Conservation (phyloP, 2,797 vertebrate genomes). For the Karalla daura region DNA sequence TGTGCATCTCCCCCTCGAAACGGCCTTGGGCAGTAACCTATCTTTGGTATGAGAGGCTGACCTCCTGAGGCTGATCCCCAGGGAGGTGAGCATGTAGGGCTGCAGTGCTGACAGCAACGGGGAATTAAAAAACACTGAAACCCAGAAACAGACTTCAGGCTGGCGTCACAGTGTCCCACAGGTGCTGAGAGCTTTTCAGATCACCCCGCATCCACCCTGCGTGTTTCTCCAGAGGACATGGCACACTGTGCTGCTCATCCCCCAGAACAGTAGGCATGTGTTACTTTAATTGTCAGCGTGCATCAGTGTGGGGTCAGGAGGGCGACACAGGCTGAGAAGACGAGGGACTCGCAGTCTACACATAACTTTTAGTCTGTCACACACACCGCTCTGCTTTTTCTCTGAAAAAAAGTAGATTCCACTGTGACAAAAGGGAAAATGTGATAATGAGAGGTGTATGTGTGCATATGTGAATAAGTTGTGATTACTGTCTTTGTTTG, state of each 20-base stretch:
- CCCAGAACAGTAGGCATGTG: constrained; percentile 21
- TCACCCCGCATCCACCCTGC: constrained; percentile 1
- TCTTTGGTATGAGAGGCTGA: constrained; percentile 3
- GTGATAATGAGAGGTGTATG: too few relatives aligned
- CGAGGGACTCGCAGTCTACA: not conserved
- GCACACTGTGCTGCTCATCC: constrained; percentile 24
- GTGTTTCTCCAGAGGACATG: constrained; percentile 24
- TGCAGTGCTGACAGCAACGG: constrained; percentile 22
- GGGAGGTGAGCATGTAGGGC: constrained; percentile 21
- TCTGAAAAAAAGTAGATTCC: not conserved
- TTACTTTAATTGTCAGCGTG: constrained; percentile 23
- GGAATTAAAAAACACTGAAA: constrained; percentile 25
- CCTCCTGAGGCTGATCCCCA: constrained; percentile 6
- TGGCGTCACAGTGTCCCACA: not conserved
- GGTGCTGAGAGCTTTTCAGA: constrained; percentile 15
- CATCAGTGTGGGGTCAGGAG: not conserved
- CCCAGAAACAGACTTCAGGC: constrained; percentile 14
- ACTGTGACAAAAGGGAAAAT: not conserved
- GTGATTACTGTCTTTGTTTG: too few relatives aligned
- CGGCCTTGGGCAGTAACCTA: not conserved
- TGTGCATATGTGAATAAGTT: not conserved
- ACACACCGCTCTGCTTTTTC: not conserved
- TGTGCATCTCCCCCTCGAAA: not conserved
- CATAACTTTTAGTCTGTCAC: constrained; percentile 7
- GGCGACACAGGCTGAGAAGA: constrained; percentile 18